A percentile compares a stretch with the other conserved stretches of the same genome.
These are phyloP conservation scores for Pseudorectes ferrugineus DNA, from an alignment of 2,113 vertebrate genomes.

Conservation along the genomic window DNA sequence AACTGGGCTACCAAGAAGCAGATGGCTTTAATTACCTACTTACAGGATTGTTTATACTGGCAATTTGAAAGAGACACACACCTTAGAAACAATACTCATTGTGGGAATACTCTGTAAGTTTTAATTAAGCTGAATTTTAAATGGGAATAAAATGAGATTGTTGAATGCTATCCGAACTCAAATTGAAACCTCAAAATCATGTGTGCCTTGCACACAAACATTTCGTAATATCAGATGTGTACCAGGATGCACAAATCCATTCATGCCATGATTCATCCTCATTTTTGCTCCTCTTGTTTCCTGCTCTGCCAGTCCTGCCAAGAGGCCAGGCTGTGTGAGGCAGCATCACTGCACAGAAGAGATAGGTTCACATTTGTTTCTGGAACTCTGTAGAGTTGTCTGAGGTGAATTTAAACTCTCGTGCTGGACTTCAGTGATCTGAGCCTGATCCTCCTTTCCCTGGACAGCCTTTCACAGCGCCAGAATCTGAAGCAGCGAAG, in stretches of 20 bases:
- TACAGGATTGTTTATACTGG: constrained; percentile 70
- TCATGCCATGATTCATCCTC: not conserved
- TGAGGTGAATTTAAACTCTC: not conserved
- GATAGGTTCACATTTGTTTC: not conserved
- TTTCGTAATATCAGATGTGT: not conserved
- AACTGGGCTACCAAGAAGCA: constrained; percentile 69
- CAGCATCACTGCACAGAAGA: not conserved
- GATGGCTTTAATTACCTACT: constrained; percentile 78
- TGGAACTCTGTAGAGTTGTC: not conserved
- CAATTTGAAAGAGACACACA: constrained; percentile 63
- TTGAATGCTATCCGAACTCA: constrained; percentile 44
- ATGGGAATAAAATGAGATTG: constrained; percentile 56
- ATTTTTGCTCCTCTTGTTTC: not conserved
- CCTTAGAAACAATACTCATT: constrained; percentile 71
- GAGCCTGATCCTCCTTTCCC: not conserved
- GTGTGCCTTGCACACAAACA: not conserved
- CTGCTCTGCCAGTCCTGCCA: not conserved
- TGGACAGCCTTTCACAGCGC: not conserved
- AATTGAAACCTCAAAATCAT: constrained; percentile 16
- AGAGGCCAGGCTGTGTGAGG: not conserved
- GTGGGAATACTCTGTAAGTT: constrained; percentile 57
- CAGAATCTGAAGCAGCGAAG: not conserved
- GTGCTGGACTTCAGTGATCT: accelerated
- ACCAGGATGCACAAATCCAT: not conserved
- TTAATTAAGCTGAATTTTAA: constrained; percentile 69